Evolutionary conservation across 2,888 invertebrate species (phyloP), one percentile per base, ranked within the genome.

Genomic region (Acronicta leporina): DNA sequence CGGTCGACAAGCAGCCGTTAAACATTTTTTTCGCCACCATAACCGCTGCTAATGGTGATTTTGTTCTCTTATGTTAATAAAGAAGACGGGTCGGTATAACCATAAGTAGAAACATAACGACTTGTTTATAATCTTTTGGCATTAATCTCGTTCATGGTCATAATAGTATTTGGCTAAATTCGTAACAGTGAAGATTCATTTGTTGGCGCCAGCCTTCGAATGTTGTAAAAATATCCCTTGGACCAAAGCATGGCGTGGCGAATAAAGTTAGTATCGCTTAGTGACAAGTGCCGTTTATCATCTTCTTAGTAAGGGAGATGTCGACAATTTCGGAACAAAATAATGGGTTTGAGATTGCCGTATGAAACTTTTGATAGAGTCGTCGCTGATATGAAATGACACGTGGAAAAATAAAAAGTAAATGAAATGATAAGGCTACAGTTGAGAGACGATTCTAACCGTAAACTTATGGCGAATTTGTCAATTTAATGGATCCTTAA

Each of bases 51-150:
- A 76, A 63, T 64, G 33, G 59, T 47, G 47, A 51, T 60, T 61
- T 47, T 77, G 76, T 40, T 65, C 38, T 72, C 60, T 65, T 79
- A 83, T 81, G 81, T 64, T 79, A 85, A 87, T 84, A 68, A 76
- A 77, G 74, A 65, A 80, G 81, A 70, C 62, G 55, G 45, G 33
- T 62, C 45, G 55, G 48, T 50, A 47, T 49, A 70, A 41, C 66
- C 53, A 68, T 73, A 71, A 78, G 81, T 72, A 74, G 75, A 77
- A 73, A 67, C 75, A 79, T 85, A 83, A 81, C 75, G 74, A 79
- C 81, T 82, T 86, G 84, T 87, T 88, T 86, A 84, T 85, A 84
- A 80, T 82, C 50, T 63, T 54, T 57, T 14, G 35, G 52, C 57
- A 67, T 71, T 77, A 70, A 77, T 80, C 71, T 77, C 54, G 35